phyloP scores from a whole-genome alignment of 2,797 vertebrate genomes.

The Coccyzus lansbergi region DNA sequence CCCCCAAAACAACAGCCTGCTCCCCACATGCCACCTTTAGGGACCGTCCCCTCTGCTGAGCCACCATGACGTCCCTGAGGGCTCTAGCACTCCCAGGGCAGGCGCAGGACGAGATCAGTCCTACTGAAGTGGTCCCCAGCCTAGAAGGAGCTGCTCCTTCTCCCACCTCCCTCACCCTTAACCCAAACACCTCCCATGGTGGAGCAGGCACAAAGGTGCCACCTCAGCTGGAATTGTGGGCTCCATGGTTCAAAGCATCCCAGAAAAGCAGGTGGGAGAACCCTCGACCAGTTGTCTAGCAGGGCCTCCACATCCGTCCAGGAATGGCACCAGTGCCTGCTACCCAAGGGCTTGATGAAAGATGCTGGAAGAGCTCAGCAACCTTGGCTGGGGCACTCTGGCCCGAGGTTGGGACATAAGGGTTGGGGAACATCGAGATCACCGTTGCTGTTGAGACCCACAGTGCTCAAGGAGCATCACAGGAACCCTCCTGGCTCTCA shows the following conservation, averaged over 20 bases:
- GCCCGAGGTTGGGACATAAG: neutral
- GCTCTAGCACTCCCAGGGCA: neutral
- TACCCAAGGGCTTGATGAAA: neutral
- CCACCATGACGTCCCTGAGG: rapidly evolving
- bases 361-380: neutral
- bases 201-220: neutral
- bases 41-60: rapidly evolving
- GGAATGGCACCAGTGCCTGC: rapidly evolving
- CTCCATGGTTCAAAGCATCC: neutral
- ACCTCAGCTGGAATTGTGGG: neutral
- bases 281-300: neutral
- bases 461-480: neutral
- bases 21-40: rapidly evolving
- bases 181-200: neutral
- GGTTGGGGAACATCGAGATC: neutral
- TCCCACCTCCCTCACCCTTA: neutral
- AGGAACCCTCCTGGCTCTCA: neutral
- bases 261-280: neutral
- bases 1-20: neutral
- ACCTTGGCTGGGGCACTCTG: neutral
- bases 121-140: neutral
- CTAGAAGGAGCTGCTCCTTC: neutral
- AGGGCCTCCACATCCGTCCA: neutral
- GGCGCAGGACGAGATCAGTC: neutral
- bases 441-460: neutral